Percentiles rank a stretch among this genome's conserved stretches.
Evolutionary conservation across 64 coral and sea anemone genomes (phyloP).

Genomic region (Astreopora myriophthalma): DNA sequence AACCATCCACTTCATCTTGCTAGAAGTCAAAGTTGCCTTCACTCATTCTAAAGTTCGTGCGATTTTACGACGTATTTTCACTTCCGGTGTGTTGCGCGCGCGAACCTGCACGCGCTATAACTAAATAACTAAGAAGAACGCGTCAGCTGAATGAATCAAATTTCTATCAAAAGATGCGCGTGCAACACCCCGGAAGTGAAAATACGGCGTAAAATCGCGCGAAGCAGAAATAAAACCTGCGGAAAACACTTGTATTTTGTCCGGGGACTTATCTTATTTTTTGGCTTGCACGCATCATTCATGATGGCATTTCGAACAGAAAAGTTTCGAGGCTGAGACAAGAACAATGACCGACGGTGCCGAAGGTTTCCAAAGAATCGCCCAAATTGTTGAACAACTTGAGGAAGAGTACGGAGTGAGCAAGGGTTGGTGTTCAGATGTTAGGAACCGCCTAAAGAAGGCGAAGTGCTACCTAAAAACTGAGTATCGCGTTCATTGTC

Average conservation of each 20-base stretch:
- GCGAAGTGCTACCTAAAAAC: neutral
- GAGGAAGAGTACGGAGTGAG: neutral
- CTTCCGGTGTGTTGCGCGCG: neutral
- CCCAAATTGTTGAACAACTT: neutral
- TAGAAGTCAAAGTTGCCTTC: too few species aligned
- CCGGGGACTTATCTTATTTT: constrained; percentile 1
- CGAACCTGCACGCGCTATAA: too few species aligned
- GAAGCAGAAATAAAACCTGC: neutral
- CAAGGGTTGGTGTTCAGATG: neutral
- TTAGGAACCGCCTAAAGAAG: neutral
- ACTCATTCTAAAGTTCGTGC: too few species aligned
- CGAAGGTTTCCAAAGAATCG: neutral
- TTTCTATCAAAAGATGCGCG: neutral
- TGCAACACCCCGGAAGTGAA: constrained; percentile 8
- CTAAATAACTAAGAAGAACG: neutral
- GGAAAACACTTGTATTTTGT: constrained; percentile 13
- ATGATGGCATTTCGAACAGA: constrained; percentile 23
- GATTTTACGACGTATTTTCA: neutral
- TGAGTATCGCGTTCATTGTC: constrained; percentile 11
- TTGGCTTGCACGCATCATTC: constrained; percentile 13
- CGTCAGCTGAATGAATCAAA: neutral
- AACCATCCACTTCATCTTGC: too few species aligned
- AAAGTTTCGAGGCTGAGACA: constrained; percentile 3
- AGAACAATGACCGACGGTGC: neutral
- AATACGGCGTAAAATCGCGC: constrained; percentile 14